Conservation (phyloP, 2,797 vertebrate genomes). For the Taenioides sp. region DNA sequence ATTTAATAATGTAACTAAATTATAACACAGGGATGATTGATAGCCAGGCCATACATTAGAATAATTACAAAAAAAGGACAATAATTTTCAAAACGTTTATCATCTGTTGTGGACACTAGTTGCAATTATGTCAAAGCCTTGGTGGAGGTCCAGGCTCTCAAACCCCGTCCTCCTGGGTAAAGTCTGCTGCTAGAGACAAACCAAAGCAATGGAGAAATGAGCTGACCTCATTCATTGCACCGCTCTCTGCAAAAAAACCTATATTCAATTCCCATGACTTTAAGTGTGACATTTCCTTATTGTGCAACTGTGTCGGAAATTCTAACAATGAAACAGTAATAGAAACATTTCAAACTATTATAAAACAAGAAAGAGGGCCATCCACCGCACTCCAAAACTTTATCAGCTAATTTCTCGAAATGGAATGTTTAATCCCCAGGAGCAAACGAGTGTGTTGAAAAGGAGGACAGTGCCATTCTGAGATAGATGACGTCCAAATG, state of each 20-base stretch:
- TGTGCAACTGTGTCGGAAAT: background rate
- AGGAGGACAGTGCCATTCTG: slow-evolving; percentile 14
- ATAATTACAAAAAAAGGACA: no score
- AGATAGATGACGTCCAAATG: slow-evolving; percentile 19
- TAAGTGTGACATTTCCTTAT: background rate
- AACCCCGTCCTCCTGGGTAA: background rate
- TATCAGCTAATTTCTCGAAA: slow-evolving; percentile 10
- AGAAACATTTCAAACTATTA: background rate
- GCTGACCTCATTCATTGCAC: background rate
- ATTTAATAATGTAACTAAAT: background rate
- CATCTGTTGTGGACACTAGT: background rate
- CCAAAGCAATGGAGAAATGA: background rate
- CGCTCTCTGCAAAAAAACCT: background rate
- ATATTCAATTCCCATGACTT: background rate
- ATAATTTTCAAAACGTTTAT: no score
- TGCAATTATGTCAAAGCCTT: background rate
- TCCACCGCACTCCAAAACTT: background rate
- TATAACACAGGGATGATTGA: background rate
- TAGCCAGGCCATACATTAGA: no score
- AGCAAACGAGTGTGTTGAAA: slow-evolving; percentile 10
- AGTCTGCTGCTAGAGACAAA: background rate
- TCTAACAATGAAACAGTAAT: background rate
- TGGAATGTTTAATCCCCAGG: background rate
- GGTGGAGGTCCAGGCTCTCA: background rate
- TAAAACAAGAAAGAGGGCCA: background rate